Evolutionary conservation across 2,797 vertebrate species (phyloP), one percentile per base, ranked within the genome.

Genomic region (Tenualosa thibaudeaui): DNA sequence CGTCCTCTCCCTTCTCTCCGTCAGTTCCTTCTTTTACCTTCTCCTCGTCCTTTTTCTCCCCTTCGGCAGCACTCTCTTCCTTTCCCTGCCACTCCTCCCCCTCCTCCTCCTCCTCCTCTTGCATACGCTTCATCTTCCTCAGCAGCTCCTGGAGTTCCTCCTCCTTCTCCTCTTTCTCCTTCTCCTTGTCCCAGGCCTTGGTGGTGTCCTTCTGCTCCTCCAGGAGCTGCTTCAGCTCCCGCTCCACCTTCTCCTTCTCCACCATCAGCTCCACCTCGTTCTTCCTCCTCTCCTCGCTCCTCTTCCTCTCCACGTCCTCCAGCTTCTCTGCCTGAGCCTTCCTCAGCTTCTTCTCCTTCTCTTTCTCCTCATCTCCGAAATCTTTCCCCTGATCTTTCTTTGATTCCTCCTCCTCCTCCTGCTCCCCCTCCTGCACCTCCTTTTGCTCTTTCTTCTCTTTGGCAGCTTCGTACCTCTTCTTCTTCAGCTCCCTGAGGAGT

Each of bases 61-160:
- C 51, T 0, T 82, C 82, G 0, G 2, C 4, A 0, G 46, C 58
- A 2, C 88, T 91, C 50, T 90, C 90, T 31, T 81, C 86, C 53
- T 85, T 91, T 49, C 46, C 46, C 46, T 49, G 46, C 22, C 81
- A 75, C 60, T 85, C 40, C 51, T 81, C n/a, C n/a, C n/a, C 53
- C 37, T 56, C 0, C n/a, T 90, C 86, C 43, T 90, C 81, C 88
- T 92, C 88, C 82, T 91, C 82, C 81, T 82, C 60, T 65, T 88
- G 88, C 88, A 90, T 92, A n/a, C 87, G 88, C 78, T 95, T 92
- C 90, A 94, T 93, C 88, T 94, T 92, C 88, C 86, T 91, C 15
- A 94, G 15, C 17, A 94, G 93, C 85, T 93, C 96, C 0, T 94
- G 92, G 91, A 96, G 92, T 90, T 94, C 93, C 90, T 95, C 93